Evolutionary conservation across 2,113 vertebrate genomes (phyloP).

Genomic region (Pituophis catenifer): DNA sequence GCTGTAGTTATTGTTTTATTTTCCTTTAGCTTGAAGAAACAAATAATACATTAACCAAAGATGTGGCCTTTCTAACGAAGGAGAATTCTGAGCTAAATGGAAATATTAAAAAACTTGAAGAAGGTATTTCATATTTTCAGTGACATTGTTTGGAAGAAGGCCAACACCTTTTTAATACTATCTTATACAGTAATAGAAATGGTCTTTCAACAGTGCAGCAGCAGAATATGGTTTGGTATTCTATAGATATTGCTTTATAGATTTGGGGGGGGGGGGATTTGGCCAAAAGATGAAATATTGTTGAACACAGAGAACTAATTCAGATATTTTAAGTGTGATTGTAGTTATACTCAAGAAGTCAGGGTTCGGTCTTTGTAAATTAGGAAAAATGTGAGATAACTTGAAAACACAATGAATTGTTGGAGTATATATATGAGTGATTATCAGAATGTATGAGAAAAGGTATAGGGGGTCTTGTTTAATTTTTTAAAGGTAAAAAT

Average conservation of each 20-base stretch:
- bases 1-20: not conserved
- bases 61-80: slow-evolving; percentile 87
- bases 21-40: slow-evolving; percentile 89
- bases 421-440: not conserved
- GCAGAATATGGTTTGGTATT: not conserved
- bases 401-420: not conserved
- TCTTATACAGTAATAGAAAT: not conserved
- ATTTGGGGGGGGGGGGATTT: not conserved
- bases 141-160: not conserved
- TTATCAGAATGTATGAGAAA: not conserved
- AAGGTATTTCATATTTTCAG: slow-evolving; percentile 74
- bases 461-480: not conserved
- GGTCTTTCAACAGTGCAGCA: not conserved
- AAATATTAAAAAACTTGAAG: slow-evolving; percentile 76
- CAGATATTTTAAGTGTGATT: not conserved
- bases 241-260: not conserved
- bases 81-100: slow-evolving; percentile 87
- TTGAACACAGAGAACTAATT: not conserved
- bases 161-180: not conserved
- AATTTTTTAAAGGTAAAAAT: not conserved
- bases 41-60: slow-evolving; percentile 91
- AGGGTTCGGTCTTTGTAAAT: not conserved
- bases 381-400: not conserved
- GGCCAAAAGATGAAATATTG: not conserved
- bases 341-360: not conserved